Percentiles rank a stretch among this genome's conserved stretches.
These are phyloP conservation scores for Synanthedon vespiformis DNA, from an alignment of 2,888 invertebrate species.

Conservation along the genomic window DNA sequence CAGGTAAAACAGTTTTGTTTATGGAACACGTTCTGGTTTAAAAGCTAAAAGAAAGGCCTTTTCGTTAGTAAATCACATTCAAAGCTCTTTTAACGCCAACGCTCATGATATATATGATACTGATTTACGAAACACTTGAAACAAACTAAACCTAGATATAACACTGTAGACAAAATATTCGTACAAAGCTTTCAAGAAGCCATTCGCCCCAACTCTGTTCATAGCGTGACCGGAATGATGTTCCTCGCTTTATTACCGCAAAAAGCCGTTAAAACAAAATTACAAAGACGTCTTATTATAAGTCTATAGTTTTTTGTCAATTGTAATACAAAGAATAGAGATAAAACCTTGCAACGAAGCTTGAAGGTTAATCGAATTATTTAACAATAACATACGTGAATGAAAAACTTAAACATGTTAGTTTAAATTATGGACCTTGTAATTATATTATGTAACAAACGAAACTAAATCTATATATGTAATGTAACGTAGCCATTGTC, in stretches of 20 bases:
- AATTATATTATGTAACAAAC: too few species aligned
- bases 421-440: background rate
- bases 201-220: background rate
- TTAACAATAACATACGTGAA: constrained; percentile 3
- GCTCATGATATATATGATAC: constrained; percentile 19
- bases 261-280: background rate
- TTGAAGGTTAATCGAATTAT: constrained; percentile 31
- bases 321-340: constrained; percentile 8
- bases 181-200: background rate
- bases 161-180: background rate
- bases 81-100: constrained; percentile 27
- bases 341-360: constrained; percentile 19
- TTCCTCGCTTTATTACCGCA: background rate
- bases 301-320: constrained; percentile 15
- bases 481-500: too few species aligned
- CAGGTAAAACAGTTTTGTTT: constrained; percentile 41
- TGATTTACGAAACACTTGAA: constrained; percentile 2
- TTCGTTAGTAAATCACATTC: constrained; percentile 25
- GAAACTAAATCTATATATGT: too few species aligned
- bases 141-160: background rate
- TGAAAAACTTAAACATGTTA: constrained; percentile 2
- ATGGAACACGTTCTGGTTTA: constrained; percentile 35
- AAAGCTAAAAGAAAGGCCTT: constrained; percentile 27
- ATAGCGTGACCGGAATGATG: background rate
- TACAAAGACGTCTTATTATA: constrained; percentile 10